These are phyloP conservation scores for Alitta virens DNA, from an alignment of 2,888 invertebrate genomes.

Conservation along the genomic window DNA sequence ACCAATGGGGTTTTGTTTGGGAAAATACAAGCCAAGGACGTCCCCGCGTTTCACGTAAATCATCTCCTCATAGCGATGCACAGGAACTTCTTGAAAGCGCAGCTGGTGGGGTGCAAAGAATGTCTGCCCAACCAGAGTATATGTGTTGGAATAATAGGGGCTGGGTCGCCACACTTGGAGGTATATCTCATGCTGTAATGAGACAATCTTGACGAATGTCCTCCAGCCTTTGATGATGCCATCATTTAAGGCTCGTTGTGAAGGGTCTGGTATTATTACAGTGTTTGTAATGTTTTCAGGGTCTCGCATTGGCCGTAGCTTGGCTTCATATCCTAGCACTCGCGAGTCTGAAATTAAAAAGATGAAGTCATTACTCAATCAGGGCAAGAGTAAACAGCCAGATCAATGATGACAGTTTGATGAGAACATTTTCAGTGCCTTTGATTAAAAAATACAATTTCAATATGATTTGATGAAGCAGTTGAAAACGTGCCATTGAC, in stretches of 20 bases:
- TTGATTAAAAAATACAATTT: no score
- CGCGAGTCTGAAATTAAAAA: constrained; percentile 23
- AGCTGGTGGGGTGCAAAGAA: constrained; percentile 27
- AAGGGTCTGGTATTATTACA: constrained; percentile 29
- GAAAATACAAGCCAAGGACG: constrained; percentile 31
- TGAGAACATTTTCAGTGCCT: no score
- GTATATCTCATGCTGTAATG: constrained; percentile 26
- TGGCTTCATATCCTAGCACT: constrained; percentile 30
- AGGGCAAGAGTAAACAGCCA: no score
- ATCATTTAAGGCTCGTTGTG: constrained; percentile 24
- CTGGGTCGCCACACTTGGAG: constrained; percentile 19
- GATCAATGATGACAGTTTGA: no score
- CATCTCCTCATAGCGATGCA: neutral
- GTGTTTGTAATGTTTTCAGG: constrained; percentile 17
- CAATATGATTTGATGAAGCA: no score
- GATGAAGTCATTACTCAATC: no score
- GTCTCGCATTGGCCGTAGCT: constrained; percentile 25
- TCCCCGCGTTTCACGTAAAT: constrained; percentile 26
- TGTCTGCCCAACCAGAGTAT: constrained; percentile 29
- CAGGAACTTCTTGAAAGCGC: constrained; percentile 23
- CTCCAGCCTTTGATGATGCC: constrained; percentile 30
- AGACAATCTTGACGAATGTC: constrained; percentile 29
- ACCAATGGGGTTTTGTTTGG: constrained; percentile 27
- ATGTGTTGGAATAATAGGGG: constrained; percentile 12
- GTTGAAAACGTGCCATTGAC: no score